Evolutionary conservation across 2,888 invertebrate genomes (phyloP).

Genomic region (Eupithecia subumbrata): DNA sequence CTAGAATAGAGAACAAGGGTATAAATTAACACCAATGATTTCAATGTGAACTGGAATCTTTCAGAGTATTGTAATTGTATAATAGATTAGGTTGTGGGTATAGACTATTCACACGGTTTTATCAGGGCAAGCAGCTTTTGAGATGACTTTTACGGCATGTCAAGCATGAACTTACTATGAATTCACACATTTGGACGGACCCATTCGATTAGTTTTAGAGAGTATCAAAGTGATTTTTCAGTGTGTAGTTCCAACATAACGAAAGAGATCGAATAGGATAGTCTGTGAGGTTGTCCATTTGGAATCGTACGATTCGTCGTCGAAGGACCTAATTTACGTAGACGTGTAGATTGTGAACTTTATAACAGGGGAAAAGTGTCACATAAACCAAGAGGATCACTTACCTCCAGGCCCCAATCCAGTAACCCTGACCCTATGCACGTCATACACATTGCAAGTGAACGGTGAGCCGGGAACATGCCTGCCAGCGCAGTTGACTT

Average conservation of each 20-base stretch:
- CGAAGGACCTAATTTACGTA: too few relatives aligned
- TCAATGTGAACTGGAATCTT: background rate
- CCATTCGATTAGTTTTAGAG: background rate
- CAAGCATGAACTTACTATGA: background rate
- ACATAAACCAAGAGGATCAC: background rate
- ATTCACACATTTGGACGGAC: background rate
- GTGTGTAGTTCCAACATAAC: background rate
- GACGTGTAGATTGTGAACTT: background rate
- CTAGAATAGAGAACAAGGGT: constrained; percentile 52
- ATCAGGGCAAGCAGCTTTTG: background rate
- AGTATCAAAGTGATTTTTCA: background rate
- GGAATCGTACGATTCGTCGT: too few relatives aligned
- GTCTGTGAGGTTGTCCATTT: background rate
- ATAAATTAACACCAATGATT: background rate
- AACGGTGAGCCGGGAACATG: constrained; percentile 96
- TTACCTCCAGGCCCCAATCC: constrained; percentile 84
- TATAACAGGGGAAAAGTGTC: background rate
- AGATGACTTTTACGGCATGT: background rate
- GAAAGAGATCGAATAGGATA: background rate
- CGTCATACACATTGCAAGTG: constrained; percentile 97
- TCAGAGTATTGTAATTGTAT: background rate
- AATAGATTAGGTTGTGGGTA: background rate
- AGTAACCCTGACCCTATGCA: constrained; percentile 90
- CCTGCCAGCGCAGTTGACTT: constrained; percentile 92
- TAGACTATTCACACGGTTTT: background rate